Evolutionary conservation across 2,888 invertebrate species (phyloP).

Genomic region (Cephus runcator): DNA sequence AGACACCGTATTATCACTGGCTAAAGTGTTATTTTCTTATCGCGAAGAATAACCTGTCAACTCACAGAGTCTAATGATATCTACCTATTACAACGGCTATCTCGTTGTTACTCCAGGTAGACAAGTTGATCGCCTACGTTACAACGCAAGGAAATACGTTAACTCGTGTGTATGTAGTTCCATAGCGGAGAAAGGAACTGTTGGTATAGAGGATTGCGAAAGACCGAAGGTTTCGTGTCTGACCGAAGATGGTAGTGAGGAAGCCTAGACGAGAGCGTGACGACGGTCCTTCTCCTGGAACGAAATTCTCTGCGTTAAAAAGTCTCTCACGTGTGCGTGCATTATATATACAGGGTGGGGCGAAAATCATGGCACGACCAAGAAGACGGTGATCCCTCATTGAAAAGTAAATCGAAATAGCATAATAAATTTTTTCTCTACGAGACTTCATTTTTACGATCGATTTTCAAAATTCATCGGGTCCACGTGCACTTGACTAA

Average conservation of each 20-base stretch:
- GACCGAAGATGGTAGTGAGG: constrained; percentile 43
- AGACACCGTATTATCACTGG: neutral
- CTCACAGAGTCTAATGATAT: neutral
- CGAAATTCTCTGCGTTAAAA: neutral
- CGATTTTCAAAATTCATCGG: no score
- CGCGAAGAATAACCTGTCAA: neutral
- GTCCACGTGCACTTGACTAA: no score
- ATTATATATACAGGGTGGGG: neutral
- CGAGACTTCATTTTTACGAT: no score
- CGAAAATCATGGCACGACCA: no score
- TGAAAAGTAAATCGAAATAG: no score
- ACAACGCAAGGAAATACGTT: constrained; percentile 32
- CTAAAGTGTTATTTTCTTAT: neutral
- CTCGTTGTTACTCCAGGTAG: neutral
- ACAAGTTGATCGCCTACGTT: neutral
- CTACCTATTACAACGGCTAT: neutral
- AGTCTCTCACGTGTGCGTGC: neutral
- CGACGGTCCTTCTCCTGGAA: neutral
- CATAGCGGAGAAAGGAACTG: constrained; percentile 33
- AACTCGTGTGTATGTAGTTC: constrained; percentile 25
- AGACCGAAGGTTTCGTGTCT: constrained; percentile 32
- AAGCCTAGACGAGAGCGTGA: constrained; percentile 16
- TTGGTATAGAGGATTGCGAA: constrained; percentile 30
- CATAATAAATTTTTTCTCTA: no score
- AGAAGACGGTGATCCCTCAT: no score